Conservation (phyloP, 2,797 vertebrate genomes). For the Percopsis omiscomaycus region DNA sequence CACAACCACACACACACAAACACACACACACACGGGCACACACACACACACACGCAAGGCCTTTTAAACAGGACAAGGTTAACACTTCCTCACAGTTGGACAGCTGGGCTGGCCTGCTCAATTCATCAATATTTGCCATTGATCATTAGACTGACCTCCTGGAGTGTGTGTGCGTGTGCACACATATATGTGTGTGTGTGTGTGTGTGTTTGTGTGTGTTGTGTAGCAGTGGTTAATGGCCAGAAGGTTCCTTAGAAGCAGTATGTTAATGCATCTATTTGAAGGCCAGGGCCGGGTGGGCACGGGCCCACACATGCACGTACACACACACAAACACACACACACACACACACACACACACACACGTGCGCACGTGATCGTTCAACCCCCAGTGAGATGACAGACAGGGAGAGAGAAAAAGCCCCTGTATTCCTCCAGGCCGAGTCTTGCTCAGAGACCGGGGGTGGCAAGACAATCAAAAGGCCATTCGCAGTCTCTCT, state of each 20-base stretch:
- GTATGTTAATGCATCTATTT: slow-evolving; percentile 27
- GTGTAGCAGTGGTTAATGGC: slow-evolving; percentile 35
- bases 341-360: background rate
- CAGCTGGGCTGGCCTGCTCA: slow-evolving; percentile 56
- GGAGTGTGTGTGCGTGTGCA: slow-evolving; percentile 3
- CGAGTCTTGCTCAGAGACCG: slow-evolving; percentile 17
- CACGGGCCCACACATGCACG: slow-evolving; percentile 22
- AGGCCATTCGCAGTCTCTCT: slow-evolving; percentile 24
- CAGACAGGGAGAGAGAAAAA: slow-evolving; percentile 34
- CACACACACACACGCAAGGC: slow-evolving; percentile 24
- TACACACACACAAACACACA: slow-evolving; percentile 18
- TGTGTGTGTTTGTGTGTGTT: slow-evolving; percentile 14
- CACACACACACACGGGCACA: background rate
- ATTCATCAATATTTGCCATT: slow-evolving; percentile 63
- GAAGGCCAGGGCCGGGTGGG: slow-evolving; percentile 2
- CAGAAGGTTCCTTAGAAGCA: slow-evolving; percentile 32
- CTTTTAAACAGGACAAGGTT: slow-evolving; percentile 43
- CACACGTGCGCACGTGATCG: background rate
- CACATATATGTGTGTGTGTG: slow-evolving; percentile 25
- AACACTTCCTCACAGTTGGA: slow-evolving; percentile 66
- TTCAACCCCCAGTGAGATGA: background rate
- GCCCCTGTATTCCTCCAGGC: slow-evolving; percentile 26
- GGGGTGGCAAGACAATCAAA: slow-evolving; percentile 27
- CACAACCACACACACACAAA: background rate
- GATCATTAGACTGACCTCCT: slow-evolving; percentile 48